These are phyloP conservation scores for Apistogramma diplotaenia DNA, from an alignment of 2,113 vertebrate genomes.

Conservation along the genomic window DNA sequence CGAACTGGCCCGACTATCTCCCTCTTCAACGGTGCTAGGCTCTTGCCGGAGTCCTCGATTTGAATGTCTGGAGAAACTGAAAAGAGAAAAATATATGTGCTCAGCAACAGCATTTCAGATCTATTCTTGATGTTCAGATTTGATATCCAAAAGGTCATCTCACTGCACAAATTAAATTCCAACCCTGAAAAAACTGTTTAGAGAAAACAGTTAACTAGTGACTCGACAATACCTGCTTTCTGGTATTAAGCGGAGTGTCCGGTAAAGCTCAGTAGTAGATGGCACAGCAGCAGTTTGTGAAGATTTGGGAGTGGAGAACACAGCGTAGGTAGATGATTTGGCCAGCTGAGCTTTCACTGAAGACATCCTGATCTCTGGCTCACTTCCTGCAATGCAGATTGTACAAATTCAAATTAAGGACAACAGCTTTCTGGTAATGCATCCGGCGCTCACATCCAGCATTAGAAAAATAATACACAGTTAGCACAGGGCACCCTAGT, in stretches of 20 bases:
- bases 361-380: constrained; percentile 67
- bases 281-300: constrained; percentile 63
- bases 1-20: constrained; percentile 34
- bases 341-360: constrained; percentile 46
- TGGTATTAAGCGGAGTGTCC: constrained; percentile 70
- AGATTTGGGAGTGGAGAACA: constrained; percentile 72
- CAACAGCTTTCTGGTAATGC: neutral
- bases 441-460: neutral
- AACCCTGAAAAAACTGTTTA: neutral
- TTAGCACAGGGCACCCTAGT: too few relatives aligned
- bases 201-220: neutral
- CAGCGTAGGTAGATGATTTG: constrained; percentile 45
- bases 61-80: constrained; percentile 55
- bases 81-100: neutral
- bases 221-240: constrained; percentile 78
- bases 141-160: neutral
- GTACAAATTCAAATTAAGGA: neutral
- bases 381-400: constrained; percentile 61
- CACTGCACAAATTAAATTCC: neutral
- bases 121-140: neutral
- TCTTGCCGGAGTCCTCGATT: constrained; percentile 66
- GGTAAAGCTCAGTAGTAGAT: constrained; percentile 79
- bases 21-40: constrained; percentile 36
- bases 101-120: neutral
- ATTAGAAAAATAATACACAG: neutral